Conservation (phyloP, 2,888 invertebrate species). For the Drosophila anomalata region DNA sequence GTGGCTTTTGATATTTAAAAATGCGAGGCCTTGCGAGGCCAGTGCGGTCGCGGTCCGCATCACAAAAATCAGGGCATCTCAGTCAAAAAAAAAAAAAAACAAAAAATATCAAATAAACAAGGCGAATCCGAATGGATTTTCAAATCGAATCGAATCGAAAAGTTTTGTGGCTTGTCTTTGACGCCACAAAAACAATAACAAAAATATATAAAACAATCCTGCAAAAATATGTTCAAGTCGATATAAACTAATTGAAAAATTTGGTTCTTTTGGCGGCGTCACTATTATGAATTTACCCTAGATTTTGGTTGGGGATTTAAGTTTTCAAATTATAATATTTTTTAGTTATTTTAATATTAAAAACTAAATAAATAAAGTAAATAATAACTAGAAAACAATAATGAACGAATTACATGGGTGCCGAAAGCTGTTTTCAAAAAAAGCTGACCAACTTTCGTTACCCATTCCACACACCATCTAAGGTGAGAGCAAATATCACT, state of each 20-base stretch:
- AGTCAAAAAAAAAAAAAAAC: background rate
- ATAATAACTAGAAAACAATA: background rate
- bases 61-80: conserved; percentile 29
- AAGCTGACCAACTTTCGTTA: background rate
- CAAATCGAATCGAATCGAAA: conserved; percentile 22
- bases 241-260: conserved; percentile 45
- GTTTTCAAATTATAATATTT: background rate
- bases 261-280: conserved; percentile 22
- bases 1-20: conserved; percentile 37
- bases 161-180: conserved; percentile 33
- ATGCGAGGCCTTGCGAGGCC: conserved; percentile 48
- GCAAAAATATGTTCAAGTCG: conserved; percentile 22
- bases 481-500: background rate
- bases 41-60: conserved; percentile 13
- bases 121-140: conserved; percentile 5
- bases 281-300: conserved; percentile 19
- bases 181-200: conserved; percentile 28
- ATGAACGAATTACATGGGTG: background rate
- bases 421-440: background rate
- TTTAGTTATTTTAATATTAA: too few relatives aligned
- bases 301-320: background rate
- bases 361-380: background rate
- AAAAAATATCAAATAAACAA: conserved; percentile 29
- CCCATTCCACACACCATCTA: background rate
- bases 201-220: conserved; percentile 16